A percentile compares a stretch with the other conserved stretches of the same genome.
These are phyloP conservation scores for Suillia variegata DNA, from an alignment of 2,888 invertebrate species.

Conservation along the genomic window DNA sequence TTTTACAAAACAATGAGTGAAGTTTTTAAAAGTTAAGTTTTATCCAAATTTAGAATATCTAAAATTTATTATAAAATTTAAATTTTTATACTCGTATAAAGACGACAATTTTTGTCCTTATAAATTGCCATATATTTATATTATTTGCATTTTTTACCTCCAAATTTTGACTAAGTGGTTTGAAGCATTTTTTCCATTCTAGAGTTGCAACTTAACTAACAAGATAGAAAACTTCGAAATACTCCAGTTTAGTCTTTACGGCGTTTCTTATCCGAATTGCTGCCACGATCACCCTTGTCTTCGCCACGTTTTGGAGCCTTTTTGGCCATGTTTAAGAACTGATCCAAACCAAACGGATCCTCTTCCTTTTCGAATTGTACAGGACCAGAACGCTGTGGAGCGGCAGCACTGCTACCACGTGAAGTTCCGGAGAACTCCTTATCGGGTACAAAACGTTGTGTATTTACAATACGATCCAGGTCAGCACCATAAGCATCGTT, in stretches of 20 bases:
- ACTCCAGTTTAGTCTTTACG: conserved; percentile 35
- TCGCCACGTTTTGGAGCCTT: conserved; percentile 74
- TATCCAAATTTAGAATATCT: no score
- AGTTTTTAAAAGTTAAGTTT: no score
- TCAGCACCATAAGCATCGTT: conserved; percentile 92
- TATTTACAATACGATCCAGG: conserved; percentile 85
- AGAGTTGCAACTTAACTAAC: not conserved
- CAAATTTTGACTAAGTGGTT: not conserved
- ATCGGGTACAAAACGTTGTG: conserved; percentile 95
- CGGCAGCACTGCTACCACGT: conserved; percentile 65
- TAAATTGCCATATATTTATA: not conserved
- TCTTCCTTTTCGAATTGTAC: conserved; percentile 90
- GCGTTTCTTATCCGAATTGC: conserved; percentile 48
- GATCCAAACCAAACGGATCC: conserved; percentile 98
- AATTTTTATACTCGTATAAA: no score
- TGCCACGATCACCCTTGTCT: conserved; percentile 47
- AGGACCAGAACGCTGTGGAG: conserved; percentile 80
- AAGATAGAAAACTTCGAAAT: not conserved
- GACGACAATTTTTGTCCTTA: no score
- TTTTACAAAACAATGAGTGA: no score
- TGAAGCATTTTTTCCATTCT: not conserved
- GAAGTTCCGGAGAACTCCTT: conserved; percentile 96
- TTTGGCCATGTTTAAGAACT: conserved; percentile 97
- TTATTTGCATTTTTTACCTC: not conserved
- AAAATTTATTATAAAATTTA: no score